Evolutionary conservation across 2,797 vertebrate species (phyloP), one percentile per base, ranked within the genome.

Genomic region (Bovichtus variegatus): DNA sequence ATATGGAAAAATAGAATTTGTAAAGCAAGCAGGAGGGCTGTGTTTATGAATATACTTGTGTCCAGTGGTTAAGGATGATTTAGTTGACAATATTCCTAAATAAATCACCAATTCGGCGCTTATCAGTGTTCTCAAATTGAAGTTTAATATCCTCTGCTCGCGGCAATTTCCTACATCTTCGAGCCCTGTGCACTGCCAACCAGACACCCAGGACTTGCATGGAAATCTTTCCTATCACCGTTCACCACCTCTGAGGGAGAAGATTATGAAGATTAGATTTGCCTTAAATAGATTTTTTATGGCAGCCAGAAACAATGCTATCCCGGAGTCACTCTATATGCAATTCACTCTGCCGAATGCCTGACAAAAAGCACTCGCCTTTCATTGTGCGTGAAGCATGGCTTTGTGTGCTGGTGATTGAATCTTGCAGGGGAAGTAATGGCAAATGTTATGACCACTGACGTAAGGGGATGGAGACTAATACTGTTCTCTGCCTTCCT

Each of bases 221-320:
- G 89, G 87, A 92, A 92, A 93, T 93, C 88, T 91, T 76, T 87
- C 87, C 89, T 78, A 93, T 91, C 91, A 76, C 84, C 60, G 84
- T 88, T 91, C 90, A 82, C 90, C 91, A 92, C 87, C 88, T 93
- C 82, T 62, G 83, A 92, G 80, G 89, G 83, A 79, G 87, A 86
- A 94, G 93, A 93, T 95, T 91, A 93, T 89, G 90, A 90, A 93
- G 91, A 94, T 95, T 94, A 91, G 89, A 94, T 94, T 94, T 91
- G 86, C 91, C 87, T 90, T 90, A 94, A 94, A 93, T 93, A 93
- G 85, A 93, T 94, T 93, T 92, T 84, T 91, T 91, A 92, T 91
- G 91, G 90, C 81, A 82, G 84, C 81, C 87, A 93, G 93, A 93
- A 94, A 93, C 91, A 94, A 93, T 92, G 90, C 90, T 93, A 93